Evolutionary conservation across 2,797 vertebrate genomes (phyloP).

Genomic region (Myioborus melanocephalus): DNA sequence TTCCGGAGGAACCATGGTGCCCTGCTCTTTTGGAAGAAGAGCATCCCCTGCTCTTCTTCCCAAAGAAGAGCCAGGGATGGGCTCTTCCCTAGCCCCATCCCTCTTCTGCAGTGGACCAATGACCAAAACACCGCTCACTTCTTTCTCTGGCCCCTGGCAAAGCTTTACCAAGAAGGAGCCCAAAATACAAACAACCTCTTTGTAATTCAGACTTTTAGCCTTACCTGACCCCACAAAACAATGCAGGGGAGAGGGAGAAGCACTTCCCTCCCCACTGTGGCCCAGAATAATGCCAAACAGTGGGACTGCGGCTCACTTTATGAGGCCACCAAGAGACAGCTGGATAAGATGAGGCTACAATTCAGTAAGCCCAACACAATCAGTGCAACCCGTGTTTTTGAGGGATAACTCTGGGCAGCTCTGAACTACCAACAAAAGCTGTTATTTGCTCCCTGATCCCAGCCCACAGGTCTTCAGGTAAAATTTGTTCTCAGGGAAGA

Average conservation of each 20-base stretch:
- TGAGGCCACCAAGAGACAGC: neutral
- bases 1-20: neutral
- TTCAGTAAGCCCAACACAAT: neutral
- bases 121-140: neutral
- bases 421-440: neutral
- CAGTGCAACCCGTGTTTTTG: neutral
- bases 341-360: neutral
- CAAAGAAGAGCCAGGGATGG: no score
- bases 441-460: neutral
- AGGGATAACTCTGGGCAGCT: neutral
- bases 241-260: neutral
- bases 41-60: no score
- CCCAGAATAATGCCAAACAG: neutral
- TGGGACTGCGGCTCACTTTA: neutral
- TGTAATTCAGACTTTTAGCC: neutral
- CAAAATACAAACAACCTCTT: neutral
- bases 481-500: neutral
- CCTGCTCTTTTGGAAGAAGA: no score
- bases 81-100: neutral
- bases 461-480: neutral
- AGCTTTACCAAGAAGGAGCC: neutral
- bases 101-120: neutral
- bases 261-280: neutral
- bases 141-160: neutral
- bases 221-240: neutral